These are phyloP conservation scores for Lathamus discolor DNA, from an alignment of 2,113 vertebrate species.

Conservation along the genomic window DNA sequence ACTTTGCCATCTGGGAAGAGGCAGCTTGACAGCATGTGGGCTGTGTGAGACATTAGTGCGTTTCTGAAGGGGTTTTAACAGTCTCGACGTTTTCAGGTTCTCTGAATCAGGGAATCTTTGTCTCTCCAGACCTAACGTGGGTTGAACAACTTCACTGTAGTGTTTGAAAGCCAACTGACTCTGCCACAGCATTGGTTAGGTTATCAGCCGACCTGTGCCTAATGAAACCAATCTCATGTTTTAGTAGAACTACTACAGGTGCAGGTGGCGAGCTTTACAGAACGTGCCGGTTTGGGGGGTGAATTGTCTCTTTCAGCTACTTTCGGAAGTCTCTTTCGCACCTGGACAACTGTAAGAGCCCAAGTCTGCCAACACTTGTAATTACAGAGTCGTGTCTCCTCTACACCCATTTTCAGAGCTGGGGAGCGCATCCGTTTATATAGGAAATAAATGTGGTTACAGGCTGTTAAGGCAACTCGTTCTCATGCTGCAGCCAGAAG, in stretches of 20 bases:
- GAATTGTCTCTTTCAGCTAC: neutral
- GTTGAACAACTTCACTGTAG: neutral
- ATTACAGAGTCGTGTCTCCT: neutral
- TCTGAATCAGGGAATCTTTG: neutral
- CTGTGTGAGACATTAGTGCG: conserved; percentile 39
- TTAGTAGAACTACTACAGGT: neutral
- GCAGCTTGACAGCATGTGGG: conserved; percentile 44
- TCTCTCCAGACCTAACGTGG: neutral
- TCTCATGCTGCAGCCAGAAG: neutral
- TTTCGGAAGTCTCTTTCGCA: neutral
- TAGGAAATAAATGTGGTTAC: neutral
- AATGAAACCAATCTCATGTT: neutral
- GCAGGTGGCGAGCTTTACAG: neutral
- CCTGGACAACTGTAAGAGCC: neutral
- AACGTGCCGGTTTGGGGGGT: neutral
- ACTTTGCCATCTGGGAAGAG: conserved; percentile 54
- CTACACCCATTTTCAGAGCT: neutral
- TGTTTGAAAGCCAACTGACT: neutral
- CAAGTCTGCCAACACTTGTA: neutral
- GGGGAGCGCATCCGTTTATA: neutral
- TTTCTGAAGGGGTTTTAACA: conserved; percentile 23
- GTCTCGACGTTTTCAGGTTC: neutral
- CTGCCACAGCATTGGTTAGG: neutral
- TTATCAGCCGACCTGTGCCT: neutral
- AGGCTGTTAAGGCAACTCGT: neutral